Evolutionary conservation across 2,888 invertebrate species (phyloP), one percentile per base, ranked within the genome.

Genomic region (Emmelina monodactyla): DNA sequence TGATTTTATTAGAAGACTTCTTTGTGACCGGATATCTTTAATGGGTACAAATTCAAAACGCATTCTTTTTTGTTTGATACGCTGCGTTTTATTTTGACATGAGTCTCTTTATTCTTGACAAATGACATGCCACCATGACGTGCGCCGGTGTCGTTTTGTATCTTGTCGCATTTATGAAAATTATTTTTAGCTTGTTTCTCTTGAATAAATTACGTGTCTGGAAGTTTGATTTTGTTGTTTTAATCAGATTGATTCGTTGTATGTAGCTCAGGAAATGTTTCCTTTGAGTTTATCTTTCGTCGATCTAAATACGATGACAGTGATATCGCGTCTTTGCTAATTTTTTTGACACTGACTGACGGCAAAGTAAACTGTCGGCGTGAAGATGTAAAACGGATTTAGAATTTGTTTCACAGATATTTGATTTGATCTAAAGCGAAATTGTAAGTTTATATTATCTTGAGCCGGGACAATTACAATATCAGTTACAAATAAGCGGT

Each of bases 71-170:
- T 25, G 25, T 11, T n/a, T 25, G 25, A 25, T 25, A 25, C 11
- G 9, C 25, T 11, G 15, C 16, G 28, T 37, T 40, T 38, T 40
- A 36, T 40, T 40, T 40, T 35, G 32, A 32, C 22, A 37, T 30
- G 28, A n/a, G 25, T 25, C 31, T 40, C 38, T 46, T 47, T 42
- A 40, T 37, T 35, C 46, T 50, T 58, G 58, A 60, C 57, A 60
- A 55, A 61, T 48, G 48, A 49, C 39, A 41, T 45, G 49, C 47
- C 15, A 29, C 28, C 22, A 30, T 25, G 25, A 25, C 40, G 41
- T 40, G 38, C 40, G 43, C 44, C 45, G 25, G 44, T 45, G 44
- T 45, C 39, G 45, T 48, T 43, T 45, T 31, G 43, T 43, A 41
- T 41, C 39, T 38, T 45, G 29, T 49, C 52, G 41, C 46, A 48